Conservation (phyloP, 2,888 invertebrate species). For the Drosophila bunnanda region DNA sequence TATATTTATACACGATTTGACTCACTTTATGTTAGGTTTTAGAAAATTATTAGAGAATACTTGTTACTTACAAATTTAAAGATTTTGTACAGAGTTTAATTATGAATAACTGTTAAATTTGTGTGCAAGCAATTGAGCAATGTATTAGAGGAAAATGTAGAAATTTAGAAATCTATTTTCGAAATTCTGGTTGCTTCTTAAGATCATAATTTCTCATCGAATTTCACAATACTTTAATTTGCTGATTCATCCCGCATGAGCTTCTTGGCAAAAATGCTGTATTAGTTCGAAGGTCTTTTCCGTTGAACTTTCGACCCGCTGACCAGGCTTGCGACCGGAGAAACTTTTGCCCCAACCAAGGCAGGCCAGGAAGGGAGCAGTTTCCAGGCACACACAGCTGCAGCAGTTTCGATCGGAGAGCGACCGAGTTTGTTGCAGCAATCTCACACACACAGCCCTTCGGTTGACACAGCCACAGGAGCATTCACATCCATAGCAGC, state of each 20-base stretch:
- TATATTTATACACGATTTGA: background rate
- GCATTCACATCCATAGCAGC: constrained; percentile 13
- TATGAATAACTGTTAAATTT: background rate
- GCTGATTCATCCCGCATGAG: constrained; percentile 32
- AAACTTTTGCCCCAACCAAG: constrained; percentile 40
- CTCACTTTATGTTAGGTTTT: background rate
- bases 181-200: background rate
- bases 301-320: constrained; percentile 54
- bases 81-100: no score
- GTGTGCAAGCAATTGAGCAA: no score
- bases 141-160: background rate
- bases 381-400: constrained; percentile 37
- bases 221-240: constrained; percentile 1
- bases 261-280: constrained; percentile 18
- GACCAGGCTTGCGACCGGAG: constrained; percentile 30
- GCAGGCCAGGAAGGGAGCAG: constrained; percentile 7
- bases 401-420: constrained; percentile 58
- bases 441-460: constrained; percentile 34
- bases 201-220: background rate
- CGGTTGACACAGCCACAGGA: constrained; percentile 47
- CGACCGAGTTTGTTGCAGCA: constrained; percentile 62
- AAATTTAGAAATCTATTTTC: no score
- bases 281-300: constrained; percentile 32
- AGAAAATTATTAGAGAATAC: background rate
- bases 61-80: no score